Base-by-base conservation (phyloP, 2,797 vertebrate species). In the Characodon lateralis region DNA sequence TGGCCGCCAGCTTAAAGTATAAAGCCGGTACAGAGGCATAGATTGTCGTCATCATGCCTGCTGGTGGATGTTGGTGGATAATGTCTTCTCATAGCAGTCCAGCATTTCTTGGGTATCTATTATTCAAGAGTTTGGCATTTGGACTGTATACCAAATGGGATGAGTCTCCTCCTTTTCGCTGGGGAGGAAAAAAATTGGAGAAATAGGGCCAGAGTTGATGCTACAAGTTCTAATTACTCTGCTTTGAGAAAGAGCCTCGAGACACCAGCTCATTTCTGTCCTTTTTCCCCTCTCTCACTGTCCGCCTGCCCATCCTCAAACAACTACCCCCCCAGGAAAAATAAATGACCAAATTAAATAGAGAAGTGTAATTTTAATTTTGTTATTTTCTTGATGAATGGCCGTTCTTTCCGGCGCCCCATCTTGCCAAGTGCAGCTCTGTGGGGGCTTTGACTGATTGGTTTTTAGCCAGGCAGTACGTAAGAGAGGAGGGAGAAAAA, bases 281-380 rank as follows among this genome's bases (percentile, higher is more conserved):
- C 85, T 79, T 78, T 73, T 48, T 63, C 59, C 76, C 43, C 48
- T 50, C 77, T 59, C 77, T 8, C 58, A 80, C 77, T 53, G 63
- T 77, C 82, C 77, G 74, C 35, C 74, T 68, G 48, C 85, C 78
- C 86, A 77, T 82, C 80, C 75, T 71, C 87, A 78, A 75, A 77
- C 43, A 79, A 82, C 81, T 82, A 77, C 87, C 85, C 79, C 73
- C 86, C 85, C 74, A 80, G 87, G 90, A 93, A 92, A 93, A 95
- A 95, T 92, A 95, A 95, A 95, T 93, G 93, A 92, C 91, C 93
- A 89, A 93, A 95, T 95, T 95, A 95, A 94, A 94, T 87, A 87
- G 91, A 93, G 92, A 95, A 94, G 93, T 93, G 92, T 92, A 92
- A 94, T 95, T 95, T 94, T 94, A 94, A 95, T 95, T 94, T 94